A percentile compares a stretch with the other conserved stretches of the same genome.
Conservation (phyloP, 2,888 invertebrate species). For the Fragum sueziense region DNA sequence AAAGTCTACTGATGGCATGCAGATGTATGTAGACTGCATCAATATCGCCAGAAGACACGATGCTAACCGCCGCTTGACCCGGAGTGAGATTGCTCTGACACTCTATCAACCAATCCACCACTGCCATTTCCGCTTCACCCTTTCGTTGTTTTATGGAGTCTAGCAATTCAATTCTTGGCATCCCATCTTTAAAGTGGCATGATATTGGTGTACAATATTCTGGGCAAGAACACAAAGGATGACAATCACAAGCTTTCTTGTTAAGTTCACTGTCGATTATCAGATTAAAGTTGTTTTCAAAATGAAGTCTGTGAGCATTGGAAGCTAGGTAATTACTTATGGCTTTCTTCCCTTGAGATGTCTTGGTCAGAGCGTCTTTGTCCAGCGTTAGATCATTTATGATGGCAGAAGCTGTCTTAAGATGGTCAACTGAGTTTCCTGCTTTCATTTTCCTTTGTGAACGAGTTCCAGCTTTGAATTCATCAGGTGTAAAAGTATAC, state of each 20-base stretch:
- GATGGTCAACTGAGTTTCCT: neutral
- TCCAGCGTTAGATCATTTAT: neutral
- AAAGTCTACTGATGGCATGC: constrained; percentile 24
- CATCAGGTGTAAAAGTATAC: constrained; percentile 25
- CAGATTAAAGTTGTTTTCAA: constrained; percentile 1
- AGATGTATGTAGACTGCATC: constrained; percentile 36
- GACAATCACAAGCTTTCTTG: neutral
- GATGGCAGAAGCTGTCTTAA: neutral
- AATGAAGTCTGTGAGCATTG: neutral
- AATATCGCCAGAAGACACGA: constrained; percentile 35
- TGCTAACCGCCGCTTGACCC: constrained; percentile 7
- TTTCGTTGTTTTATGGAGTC: neutral
- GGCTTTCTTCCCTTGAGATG: constrained; percentile 10
- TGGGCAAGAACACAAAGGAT: neutral
- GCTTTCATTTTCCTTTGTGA: constrained; percentile 5
- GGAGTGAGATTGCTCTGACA: neutral
- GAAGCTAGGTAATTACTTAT: constrained; percentile 17
- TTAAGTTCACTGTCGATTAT: constrained; percentile 16
- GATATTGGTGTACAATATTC: neutral
- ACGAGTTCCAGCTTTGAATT: constrained; percentile 17
- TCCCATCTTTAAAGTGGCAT: neutral
- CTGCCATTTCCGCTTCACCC: constrained; percentile 44
- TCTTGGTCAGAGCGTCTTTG: constrained; percentile 20
- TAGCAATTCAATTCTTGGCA: neutral
- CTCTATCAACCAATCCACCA: constrained; percentile 27